These are phyloP conservation scores for Branchipolynoe longqiensis DNA, from an alignment of 2,888 invertebrate species.

Conservation along the genomic window DNA sequence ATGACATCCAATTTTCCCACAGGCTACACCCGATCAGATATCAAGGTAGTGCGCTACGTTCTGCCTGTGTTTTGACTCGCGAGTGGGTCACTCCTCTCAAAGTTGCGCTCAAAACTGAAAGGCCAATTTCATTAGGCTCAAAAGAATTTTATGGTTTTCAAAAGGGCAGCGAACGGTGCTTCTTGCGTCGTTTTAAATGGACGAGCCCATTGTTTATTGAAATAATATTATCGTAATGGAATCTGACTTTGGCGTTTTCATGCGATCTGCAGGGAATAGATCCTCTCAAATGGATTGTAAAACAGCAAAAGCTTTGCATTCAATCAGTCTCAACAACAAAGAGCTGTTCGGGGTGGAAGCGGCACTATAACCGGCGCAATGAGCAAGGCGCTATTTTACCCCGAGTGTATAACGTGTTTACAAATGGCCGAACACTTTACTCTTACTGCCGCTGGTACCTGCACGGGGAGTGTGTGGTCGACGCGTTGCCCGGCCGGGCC, in stretches of 20 bases:
- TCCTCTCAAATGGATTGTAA: constrained; percentile 39
- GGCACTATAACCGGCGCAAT: background rate
- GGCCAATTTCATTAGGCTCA: constrained; percentile 55
- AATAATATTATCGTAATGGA: constrained; percentile 53
- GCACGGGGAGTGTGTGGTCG: too few species aligned
- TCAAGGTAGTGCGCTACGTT: constrained; percentile 12
- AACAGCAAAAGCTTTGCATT: constrained; percentile 30
- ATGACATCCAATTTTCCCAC: constrained; percentile 52
- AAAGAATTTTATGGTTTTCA: constrained; percentile 44
- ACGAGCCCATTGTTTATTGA: constrained; percentile 34
- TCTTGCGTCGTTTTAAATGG: constrained; percentile 29
- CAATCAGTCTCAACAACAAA: constrained; percentile 12
- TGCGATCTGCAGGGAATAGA: constrained; percentile 17
- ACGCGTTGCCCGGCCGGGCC: too few species aligned
- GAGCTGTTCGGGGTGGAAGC: background rate
- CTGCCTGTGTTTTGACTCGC: constrained; percentile 26
- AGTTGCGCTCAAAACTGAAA: constrained; percentile 45
- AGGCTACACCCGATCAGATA: background rate
- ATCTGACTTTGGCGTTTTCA: constrained; percentile 40
- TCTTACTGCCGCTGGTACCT: background rate
- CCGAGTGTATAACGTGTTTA: background rate
- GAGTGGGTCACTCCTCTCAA: constrained; percentile 19
- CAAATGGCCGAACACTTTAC: background rate
- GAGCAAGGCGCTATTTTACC: background rate
- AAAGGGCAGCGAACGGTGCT: constrained; percentile 24